Evolutionary conservation across 1,140 invertebrate species (phyloP).

Genomic region (Drosophila lacertosa): DNA sequence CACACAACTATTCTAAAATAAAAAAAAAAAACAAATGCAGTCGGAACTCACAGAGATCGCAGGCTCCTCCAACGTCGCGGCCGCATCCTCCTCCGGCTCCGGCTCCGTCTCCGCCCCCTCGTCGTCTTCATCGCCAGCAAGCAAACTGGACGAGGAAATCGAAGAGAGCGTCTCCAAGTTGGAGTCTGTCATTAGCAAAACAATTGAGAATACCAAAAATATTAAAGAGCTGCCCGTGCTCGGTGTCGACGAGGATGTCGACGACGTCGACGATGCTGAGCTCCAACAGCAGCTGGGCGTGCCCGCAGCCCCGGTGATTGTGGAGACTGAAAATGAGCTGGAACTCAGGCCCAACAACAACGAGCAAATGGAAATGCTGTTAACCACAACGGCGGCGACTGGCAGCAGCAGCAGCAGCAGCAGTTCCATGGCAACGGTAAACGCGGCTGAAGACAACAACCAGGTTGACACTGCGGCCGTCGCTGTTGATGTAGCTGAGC

Average conservation of each 20-base stretch:
- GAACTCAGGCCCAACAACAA: conserved; percentile 25
- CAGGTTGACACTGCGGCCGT: conserved; percentile 51
- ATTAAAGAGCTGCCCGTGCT: conserved; percentile 74
- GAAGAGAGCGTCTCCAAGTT: conserved; percentile 75
- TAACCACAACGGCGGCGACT: conserved; percentile 19
- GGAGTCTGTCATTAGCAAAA: conserved; percentile 81
- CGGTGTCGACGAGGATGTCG: conserved; percentile 54
- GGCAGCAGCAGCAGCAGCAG: conserved; percentile 5
- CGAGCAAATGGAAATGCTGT: conserved; percentile 9
- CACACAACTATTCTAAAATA: conserved; percentile 11
- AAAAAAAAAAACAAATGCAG: conserved; percentile 10
- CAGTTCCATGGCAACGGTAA: conserved; percentile 47
- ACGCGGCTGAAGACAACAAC: conserved; percentile 38
- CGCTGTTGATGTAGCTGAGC: conserved; percentile 50
- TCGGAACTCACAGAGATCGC: conserved; percentile 25
- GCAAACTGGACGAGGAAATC: conserved; percentile 71
- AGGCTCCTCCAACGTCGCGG: background rate
- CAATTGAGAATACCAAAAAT: conserved; percentile 81
- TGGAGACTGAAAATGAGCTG: conserved; percentile 28
- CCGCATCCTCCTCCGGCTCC: too few relatives aligned
- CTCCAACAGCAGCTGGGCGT: conserved; percentile 56
- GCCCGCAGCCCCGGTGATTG: conserved; percentile 34
- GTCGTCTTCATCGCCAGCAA: conserved; percentile 19
- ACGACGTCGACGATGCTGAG: conserved; percentile 68
- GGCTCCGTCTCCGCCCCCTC: conserved; percentile 8